Evolutionary conservation across 1,140 invertebrate genomes (phyloP), one percentile per base, ranked within the genome.

Genomic region (Helicoverpa armigera): DNA sequence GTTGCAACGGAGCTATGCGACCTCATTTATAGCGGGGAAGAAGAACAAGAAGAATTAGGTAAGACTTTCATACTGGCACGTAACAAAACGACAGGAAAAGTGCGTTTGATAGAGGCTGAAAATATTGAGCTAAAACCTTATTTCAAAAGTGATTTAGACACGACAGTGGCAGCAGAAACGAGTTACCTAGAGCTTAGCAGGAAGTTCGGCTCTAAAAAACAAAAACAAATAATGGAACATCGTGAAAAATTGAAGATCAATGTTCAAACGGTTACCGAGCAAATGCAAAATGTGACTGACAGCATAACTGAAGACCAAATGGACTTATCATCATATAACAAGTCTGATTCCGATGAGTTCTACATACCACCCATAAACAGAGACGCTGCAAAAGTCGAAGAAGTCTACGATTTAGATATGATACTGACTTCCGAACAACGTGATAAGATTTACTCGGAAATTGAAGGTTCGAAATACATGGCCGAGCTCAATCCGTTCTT

Each of bases 131-230:
- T 92, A 9, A 93, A 91, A 82, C 92, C 92, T 9, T 43, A 86
- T 0, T 35, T 92, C 2, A 87, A 87, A 76, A 65, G 69, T 31
- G 83, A 90, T 23, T 80, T 85, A 3, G 83, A 87, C 4, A 14
- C 83, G 2, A 72, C 85, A 0, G 78, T 84, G 14, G 11, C 86
- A 2, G 48, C 87, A 11, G 89, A 92, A 50, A 89, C 86, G 0
- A 90, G 86, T 65, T 77, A 84, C 51, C 83, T 92, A 67, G 92
- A 94, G 53, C 81, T 95, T 2, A 94, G 92, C 53, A 87, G 91
- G 43, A 93, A 95, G 63, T 95, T 95, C 75, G 92, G 93, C 4
- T 94, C 92, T 0, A 94, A 94, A 63, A 94, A 93, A 63, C 85
- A 90, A 14, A 95, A 91, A 74, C 82, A 94, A 43, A 77, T 84